phyloP scores from a whole-genome alignment of 2,113 vertebrate species.

The Psilopsiagon aymara region DNA sequence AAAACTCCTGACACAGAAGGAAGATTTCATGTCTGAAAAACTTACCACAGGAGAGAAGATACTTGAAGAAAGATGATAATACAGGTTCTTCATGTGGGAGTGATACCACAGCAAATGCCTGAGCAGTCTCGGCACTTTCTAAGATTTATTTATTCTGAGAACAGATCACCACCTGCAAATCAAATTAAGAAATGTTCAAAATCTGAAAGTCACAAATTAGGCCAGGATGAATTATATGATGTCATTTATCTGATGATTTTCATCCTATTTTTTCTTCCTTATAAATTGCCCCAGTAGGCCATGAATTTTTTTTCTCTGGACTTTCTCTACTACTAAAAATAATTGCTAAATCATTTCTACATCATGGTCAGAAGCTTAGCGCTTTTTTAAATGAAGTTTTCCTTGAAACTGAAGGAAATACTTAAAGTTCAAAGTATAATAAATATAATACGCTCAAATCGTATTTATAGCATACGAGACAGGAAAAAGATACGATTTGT shows the following conservation, averaged over 20 bases:
- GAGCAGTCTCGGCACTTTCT: neutral
- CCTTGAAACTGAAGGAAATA: slow-evolving; percentile 1
- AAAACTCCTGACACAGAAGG: neutral
- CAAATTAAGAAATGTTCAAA: slow-evolving; percentile 25
- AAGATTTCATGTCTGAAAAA: neutral
- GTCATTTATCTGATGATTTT: neutral
- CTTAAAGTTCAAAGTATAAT: neutral
- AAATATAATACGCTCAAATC: neutral
- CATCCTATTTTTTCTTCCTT: neutral
- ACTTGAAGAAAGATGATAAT: neutral
- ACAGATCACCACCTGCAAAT: slow-evolving; percentile 34
- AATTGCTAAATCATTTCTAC: neutral
- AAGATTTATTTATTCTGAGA: neutral
- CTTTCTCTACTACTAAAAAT: neutral
- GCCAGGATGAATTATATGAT: neutral
- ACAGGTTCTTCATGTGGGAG: neutral
- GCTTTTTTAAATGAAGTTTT: neutral
- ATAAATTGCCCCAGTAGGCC: neutral
- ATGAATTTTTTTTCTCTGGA: neutral
- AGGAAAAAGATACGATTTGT: neutral
- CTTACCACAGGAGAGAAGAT: slow-evolving; percentile 1
- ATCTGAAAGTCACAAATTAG: neutral
- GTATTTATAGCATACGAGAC: neutral
- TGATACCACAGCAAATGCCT: neutral
- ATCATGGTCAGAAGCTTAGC: neutral